phyloP scores from a whole-genome alignment of 1,140 invertebrate genomes.

The Apis laboriosa region DNA sequence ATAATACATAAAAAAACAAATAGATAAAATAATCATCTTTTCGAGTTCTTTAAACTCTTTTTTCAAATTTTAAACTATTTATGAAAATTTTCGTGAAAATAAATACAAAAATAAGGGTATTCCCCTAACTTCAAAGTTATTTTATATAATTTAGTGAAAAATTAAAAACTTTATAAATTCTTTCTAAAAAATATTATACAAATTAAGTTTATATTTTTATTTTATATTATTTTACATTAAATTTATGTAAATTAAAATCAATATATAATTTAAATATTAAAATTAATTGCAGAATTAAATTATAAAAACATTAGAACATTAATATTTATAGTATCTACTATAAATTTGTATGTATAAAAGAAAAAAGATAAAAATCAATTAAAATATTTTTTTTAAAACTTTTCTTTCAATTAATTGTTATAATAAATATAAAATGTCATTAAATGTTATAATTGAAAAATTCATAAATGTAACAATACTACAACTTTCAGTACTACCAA shows the following conservation, averaged over 20 bases:
- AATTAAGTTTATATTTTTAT: not conserved
- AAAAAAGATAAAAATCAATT: not conserved
- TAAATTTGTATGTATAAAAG: not conserved
- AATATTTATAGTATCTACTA: not conserved
- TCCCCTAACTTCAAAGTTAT: not conserved
- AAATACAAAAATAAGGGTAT: not conserved
- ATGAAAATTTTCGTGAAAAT: not conserved
- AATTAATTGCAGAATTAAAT: not conserved
- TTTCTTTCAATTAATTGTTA: not conserved
- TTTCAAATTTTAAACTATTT: not conserved
- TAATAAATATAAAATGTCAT: not conserved
- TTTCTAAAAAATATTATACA: not conserved
- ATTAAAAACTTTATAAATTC: not conserved
- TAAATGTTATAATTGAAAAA: not conserved
- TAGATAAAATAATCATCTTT: conserved; percentile 12
- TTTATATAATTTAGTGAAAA: not conserved
- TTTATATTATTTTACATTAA: too few species aligned
- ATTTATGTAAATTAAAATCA: not conserved
- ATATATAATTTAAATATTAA: not conserved
- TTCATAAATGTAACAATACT: not conserved
- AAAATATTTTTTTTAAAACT: not conserved
- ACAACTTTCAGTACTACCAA: conserved; percentile 5
- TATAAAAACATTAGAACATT: not conserved
- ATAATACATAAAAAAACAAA: not conserved
- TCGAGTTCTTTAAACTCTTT: not conserved